Evolutionary conservation across 2,113 vertebrate species (phyloP), one percentile per base, ranked within the genome.

Genomic region (Trachemys scripta): DNA sequence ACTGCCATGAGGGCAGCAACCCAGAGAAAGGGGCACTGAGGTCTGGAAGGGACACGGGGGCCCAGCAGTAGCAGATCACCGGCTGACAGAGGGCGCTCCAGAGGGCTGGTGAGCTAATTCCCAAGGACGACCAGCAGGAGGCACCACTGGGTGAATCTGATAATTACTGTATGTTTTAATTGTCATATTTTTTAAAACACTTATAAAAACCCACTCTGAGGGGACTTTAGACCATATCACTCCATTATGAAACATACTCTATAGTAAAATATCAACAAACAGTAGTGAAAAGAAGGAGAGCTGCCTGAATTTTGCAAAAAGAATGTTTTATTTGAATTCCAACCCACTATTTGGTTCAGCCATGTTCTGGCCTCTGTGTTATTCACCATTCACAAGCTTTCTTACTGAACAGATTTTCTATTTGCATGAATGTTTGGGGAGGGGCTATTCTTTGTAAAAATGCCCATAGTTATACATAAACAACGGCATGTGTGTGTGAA

Each of bases 241-340:
- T 84, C 10, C 35, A 5, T 62, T 79, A 83, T 82, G 83, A 35
- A 51, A 95, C 25, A 42, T 45, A 47, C 24, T 13, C 25, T 13
- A 45, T 87, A 84, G 89, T 81, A 91, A 94, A 90, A 91, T 51
- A n/a, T 93, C 89, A 96, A 89, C 75, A 50, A 94, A n/a, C 19
- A 38, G 38, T 3, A 80, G 8, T 47, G 62, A 86, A 94, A 92
- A 84, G 69, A 35, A 50, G 90, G 54, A 35, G 3, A 88, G 4
- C 12, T 4, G n/a, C 47, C 38, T 0, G 8, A 94, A 87, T 12
- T 45, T 5, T 1, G 9, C 25, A 88, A 87, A 91, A 47, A 79
- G 31, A 93, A 78, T 80, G 75, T 22, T 22, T 59, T 95, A 95
- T 88, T 53, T 90, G 76, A 93, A 38, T 29, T 20, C 27, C 89